phyloP scores from a whole-genome alignment of 2,113 vertebrate genomes.

The Mellivora capensis region DNA sequence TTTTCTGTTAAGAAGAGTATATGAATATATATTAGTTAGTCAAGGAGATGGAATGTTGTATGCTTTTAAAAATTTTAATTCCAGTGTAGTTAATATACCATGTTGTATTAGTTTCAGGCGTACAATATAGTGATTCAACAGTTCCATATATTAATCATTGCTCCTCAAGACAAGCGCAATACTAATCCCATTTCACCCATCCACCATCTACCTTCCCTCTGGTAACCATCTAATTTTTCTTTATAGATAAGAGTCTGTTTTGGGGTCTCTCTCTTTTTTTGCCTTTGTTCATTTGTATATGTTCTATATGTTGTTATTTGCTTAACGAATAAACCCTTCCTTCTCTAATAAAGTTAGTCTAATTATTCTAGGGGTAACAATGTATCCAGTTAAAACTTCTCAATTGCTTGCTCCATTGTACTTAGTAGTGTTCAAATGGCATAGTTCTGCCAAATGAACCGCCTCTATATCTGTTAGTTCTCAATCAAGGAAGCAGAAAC shows the following conservation, averaged over 20 bases:
- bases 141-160: not conserved
- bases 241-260: not conserved
- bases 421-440: not conserved
- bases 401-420: not conserved
- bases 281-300: not conserved
- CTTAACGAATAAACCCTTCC: not conserved
- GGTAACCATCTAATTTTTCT: not conserved
- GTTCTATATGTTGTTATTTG: not conserved
- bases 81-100: not conserved
- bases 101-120: not conserved
- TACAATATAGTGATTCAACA: not conserved
- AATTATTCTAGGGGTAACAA: not conserved
- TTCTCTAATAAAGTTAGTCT: not conserved
- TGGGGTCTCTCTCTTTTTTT: not conserved
- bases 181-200: not conserved
- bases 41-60: not conserved
- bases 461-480: not conserved
- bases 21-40: not conserved
- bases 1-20: not conserved
- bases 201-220: not conserved
- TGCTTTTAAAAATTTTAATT: not conserved
- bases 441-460: not conserved
- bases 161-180: not conserved
- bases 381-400: not conserved
- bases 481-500: not conserved